phyloP scores from a whole-genome alignment of 2,113 vertebrate genomes.

The Python bivittatus region DNA sequence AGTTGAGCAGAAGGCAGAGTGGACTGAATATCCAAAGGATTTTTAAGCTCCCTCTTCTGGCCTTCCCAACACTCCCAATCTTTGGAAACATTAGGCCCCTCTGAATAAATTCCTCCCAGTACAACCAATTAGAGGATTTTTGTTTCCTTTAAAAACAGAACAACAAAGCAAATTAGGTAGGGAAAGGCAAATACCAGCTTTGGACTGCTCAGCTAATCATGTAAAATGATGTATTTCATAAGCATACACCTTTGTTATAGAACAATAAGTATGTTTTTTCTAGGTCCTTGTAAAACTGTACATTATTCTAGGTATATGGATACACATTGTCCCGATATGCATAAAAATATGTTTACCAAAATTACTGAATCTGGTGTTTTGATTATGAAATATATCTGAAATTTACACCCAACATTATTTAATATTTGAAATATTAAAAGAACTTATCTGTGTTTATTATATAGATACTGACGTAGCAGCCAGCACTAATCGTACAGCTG shows the following conservation, averaged over 20 bases:
- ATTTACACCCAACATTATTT: neutral
- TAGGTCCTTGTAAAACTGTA: neutral
- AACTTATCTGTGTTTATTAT: neutral
- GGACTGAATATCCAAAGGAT: neutral
- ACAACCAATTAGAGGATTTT: neutral
- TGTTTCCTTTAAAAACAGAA: neutral
- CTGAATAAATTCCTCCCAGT: neutral
- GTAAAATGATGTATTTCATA: neutral
- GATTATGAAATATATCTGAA: neutral
- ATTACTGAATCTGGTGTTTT: neutral
- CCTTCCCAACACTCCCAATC: neutral
- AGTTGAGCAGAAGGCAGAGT: neutral
- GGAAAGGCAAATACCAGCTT: neutral
- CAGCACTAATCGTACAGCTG: neutral
- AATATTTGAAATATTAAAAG: neutral
- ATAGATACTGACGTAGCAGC: neutral
- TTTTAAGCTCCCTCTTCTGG: neutral
- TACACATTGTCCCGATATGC: neutral
- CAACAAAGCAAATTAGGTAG: neutral
- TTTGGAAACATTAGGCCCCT: neutral
- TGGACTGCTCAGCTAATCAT: neutral
- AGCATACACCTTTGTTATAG: neutral
- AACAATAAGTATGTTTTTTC: neutral
- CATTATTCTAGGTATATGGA: neutral
- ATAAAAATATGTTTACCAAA: neutral